Evolutionary conservation across 2,113 vertebrate genomes (phyloP).

Genomic region (Hippocampus abdominalis): DNA sequence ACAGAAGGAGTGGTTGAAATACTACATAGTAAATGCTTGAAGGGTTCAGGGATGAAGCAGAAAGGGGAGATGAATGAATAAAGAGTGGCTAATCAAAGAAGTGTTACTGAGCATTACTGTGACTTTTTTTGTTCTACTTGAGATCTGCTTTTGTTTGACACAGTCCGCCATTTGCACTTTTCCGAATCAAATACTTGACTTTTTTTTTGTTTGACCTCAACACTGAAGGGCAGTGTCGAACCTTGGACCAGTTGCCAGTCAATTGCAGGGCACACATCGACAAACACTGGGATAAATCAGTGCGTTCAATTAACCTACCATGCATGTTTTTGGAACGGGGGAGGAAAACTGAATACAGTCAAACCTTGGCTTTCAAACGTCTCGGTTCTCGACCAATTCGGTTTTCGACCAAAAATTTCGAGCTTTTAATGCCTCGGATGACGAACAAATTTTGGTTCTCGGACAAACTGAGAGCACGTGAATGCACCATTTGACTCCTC

Average conservation of each 20-base stretch:
- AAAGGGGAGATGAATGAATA: slow-evolving; percentile 14
- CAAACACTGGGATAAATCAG: too few relatives aligned
- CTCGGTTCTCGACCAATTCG: too few relatives aligned
- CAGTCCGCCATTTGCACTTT: not conserved
- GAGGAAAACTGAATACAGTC: too few relatives aligned
- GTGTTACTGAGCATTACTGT: not conserved
- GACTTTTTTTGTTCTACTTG: not conserved
- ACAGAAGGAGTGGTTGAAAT: slow-evolving; percentile 40
- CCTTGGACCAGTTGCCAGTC: not conserved
- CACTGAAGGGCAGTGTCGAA: not conserved
- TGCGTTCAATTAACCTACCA: too few relatives aligned
- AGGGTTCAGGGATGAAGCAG: slow-evolving; percentile 26
- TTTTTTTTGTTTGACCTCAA: not conserved
- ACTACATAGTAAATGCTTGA: slow-evolving; percentile 34
- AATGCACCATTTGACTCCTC: too few relatives aligned
- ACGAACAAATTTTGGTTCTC: too few relatives aligned
- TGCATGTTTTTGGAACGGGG: too few relatives aligned
- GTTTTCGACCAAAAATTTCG: too few relatives aligned
- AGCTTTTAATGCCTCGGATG: too few relatives aligned
- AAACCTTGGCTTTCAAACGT: too few relatives aligned
- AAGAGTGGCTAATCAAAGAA: not conserved
- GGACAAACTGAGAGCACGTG: too few relatives aligned
- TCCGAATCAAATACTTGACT: not conserved
- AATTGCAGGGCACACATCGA: too few relatives aligned
- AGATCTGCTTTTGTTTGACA: not conserved